phyloP scores from a whole-genome alignment of 2,113 vertebrate species.

The Nannospalax galili region DNA sequence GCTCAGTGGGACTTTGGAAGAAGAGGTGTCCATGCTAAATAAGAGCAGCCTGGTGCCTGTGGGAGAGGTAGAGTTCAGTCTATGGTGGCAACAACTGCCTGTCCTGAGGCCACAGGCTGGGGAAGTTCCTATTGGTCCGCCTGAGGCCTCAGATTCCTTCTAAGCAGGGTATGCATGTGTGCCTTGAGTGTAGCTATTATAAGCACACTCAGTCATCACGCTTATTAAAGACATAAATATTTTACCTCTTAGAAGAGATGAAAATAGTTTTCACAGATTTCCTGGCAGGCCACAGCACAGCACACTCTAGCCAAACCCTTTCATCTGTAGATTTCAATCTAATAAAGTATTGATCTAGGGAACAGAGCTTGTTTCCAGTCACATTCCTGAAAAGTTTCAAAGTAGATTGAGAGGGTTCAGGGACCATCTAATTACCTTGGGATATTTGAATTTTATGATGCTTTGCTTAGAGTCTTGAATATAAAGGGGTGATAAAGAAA shows the following conservation, averaged over 20 bases:
- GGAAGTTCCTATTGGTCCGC: background rate
- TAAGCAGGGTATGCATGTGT: background rate
- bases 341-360: slow-evolving; percentile 62
- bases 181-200: slow-evolving; percentile 39
- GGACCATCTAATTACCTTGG: background rate
- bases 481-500: background rate
- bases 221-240: slow-evolving; percentile 78
- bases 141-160: background rate
- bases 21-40: background rate
- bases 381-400: slow-evolving; percentile 55
- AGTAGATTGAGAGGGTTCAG: background rate
- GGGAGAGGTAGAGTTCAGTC: background rate
- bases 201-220: slow-evolving; percentile 26
- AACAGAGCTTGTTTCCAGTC: slow-evolving; percentile 61
- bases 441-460: background rate
- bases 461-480: background rate
- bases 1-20: fast-evolving
- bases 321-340: slow-evolving; percentile 53
- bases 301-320: slow-evolving; percentile 14
- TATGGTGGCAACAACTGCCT: background rate
- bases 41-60: background rate
- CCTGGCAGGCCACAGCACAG: slow-evolving; percentile 43
- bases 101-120: fast-evolving
- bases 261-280: slow-evolving; percentile 78
- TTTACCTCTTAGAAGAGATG: slow-evolving; percentile 74